phyloP scores from a whole-genome alignment of 2,113 vertebrate genomes.

The Chrysochloris asiatica region DNA sequence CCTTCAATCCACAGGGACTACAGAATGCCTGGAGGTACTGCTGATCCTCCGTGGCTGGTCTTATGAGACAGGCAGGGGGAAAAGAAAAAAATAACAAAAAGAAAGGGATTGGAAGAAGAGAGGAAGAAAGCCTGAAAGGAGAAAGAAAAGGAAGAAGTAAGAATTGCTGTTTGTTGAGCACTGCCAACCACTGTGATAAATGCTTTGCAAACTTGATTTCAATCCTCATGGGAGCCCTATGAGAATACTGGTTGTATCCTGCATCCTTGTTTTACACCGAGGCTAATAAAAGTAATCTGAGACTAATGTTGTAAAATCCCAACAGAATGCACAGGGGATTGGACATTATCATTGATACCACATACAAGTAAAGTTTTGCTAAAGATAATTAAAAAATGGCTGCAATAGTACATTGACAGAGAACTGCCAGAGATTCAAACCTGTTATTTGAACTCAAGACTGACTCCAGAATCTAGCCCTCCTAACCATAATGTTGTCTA shows the following conservation, averaged over 20 bases:
- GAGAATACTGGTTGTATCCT: background rate
- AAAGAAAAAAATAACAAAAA: background rate
- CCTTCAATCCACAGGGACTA: background rate
- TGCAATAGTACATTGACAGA: too few species aligned
- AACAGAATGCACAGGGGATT: too few species aligned
- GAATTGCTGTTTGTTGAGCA: background rate
- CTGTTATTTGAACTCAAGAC: background rate
- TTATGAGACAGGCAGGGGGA: background rate
- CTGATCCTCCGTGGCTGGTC: background rate
- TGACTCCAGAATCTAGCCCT: background rate
- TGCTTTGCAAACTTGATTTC: background rate
- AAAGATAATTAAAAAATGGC: too few species aligned
- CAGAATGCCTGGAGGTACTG: background rate
- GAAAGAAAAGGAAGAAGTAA: background rate
- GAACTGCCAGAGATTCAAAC: too few species aligned
- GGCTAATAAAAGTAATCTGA: background rate
- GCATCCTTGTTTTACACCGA: background rate
- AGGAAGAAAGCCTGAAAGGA: background rate
- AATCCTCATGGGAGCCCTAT: rapidly evolving
- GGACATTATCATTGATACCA: too few species aligned
- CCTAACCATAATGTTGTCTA: background rate
- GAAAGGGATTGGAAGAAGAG: background rate
- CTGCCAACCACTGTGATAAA: background rate
- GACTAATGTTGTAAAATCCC: too few species aligned
- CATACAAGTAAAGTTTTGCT: too few species aligned